Conservation (phyloP, 2,797 vertebrate species). For the Heterohyrax brucei region DNA sequence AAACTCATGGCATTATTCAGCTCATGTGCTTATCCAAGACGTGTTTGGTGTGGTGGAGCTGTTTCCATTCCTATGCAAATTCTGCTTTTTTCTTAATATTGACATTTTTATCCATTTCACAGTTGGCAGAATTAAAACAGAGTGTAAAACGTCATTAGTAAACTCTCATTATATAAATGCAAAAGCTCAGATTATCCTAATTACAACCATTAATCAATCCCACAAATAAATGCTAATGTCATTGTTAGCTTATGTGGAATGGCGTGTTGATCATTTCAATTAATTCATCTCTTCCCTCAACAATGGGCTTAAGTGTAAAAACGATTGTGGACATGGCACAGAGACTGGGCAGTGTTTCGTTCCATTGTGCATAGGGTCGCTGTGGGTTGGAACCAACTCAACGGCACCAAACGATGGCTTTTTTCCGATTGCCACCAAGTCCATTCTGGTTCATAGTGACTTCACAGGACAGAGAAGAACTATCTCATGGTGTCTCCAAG, state of each 20-base stretch:
- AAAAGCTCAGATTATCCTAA: slow-evolving; percentile 73
- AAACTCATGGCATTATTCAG: slow-evolving; percentile 79
- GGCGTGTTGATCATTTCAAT: slow-evolving; percentile 19
- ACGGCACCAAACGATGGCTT: too few relatives aligned
- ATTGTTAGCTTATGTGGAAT: slow-evolving; percentile 29
- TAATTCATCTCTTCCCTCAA: neutral
- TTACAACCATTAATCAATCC: slow-evolving; percentile 74
- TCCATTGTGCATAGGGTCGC: too few relatives aligned
- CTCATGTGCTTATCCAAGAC: slow-evolving; percentile 79
- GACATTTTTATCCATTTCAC: slow-evolving; percentile 76
- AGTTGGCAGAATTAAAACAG: slow-evolving; percentile 75
- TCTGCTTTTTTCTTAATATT: slow-evolving; percentile 73
- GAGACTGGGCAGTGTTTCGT: too few relatives aligned
- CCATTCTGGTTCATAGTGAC: too few relatives aligned
- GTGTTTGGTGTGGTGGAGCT: slow-evolving; percentile 75
- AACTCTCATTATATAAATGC: slow-evolving; percentile 71
- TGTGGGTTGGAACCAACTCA: too few relatives aligned
- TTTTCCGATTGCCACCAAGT: too few relatives aligned
- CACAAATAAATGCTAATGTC: slow-evolving; percentile 71
- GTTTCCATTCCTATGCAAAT: slow-evolving; percentile 81
- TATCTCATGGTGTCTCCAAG: too few relatives aligned
- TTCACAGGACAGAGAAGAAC: too few relatives aligned
- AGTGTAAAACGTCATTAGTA: slow-evolving; percentile 69
- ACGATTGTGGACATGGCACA: too few relatives aligned
- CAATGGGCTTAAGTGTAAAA: too few relatives aligned